These are phyloP conservation scores for Spialia ferax DNA, from an alignment of 2,888 invertebrate species.

Conservation along the genomic window DNA sequence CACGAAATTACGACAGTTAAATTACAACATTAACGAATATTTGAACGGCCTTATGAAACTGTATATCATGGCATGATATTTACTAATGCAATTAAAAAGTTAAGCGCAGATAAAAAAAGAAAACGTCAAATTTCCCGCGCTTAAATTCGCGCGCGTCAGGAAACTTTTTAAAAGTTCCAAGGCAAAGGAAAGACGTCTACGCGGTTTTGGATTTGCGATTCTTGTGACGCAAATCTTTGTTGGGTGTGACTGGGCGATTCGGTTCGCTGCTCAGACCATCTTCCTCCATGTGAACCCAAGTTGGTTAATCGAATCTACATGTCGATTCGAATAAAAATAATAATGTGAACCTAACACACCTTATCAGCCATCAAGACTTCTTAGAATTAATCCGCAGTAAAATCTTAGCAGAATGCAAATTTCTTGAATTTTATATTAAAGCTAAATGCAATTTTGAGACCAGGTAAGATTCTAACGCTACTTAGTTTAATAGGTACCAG, in stretches of 20 bases:
- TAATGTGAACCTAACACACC: slow-evolving; percentile 23
- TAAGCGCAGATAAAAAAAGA: slow-evolving; percentile 41
- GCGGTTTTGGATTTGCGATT: slow-evolving; percentile 72
- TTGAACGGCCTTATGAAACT: slow-evolving; percentile 28
- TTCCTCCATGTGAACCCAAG: slow-evolving; percentile 77
- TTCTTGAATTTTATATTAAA: slow-evolving; percentile 4
- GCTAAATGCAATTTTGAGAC: background rate
- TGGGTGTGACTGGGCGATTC: slow-evolving; percentile 69
- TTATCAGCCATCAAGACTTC: slow-evolving; percentile 27
- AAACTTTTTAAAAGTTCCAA: slow-evolving; percentile 52
- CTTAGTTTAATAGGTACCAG: background rate
- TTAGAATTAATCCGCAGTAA: slow-evolving; percentile 17
- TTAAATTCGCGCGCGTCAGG: slow-evolving; percentile 42
- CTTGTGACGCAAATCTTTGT: slow-evolving; percentile 72
- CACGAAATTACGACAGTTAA: slow-evolving; percentile 33
- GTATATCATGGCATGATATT: slow-evolving; percentile 32
- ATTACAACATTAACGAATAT: slow-evolving; percentile 29
- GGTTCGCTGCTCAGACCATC: slow-evolving; percentile 66
- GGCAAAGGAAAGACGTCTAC: slow-evolving; percentile 65
- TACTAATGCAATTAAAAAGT: slow-evolving; percentile 34
- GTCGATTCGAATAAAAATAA: too few species aligned
- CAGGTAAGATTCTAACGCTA: background rate
- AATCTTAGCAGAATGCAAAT: slow-evolving; percentile 21
- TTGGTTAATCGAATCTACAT: slow-evolving; percentile 46
- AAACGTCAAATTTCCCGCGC: slow-evolving; percentile 53